phyloP scores from a whole-genome alignment of 2,797 vertebrate genomes.

The Pseudomugil gertrudae region DNA sequence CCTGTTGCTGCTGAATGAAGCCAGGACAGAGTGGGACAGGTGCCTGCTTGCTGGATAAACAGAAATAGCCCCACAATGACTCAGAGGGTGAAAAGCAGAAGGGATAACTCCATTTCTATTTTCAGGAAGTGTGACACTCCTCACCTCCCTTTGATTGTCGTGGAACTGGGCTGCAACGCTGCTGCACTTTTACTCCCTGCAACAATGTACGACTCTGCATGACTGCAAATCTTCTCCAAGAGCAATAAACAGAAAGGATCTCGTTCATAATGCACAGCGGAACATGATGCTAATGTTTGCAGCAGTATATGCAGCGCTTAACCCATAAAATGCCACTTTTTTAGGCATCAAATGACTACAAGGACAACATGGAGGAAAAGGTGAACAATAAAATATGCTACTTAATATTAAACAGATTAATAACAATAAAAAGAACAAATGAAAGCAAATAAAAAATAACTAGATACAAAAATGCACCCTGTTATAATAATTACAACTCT shows the following conservation, averaged over 20 bases:
- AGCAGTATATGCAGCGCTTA: background rate
- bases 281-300: background rate
- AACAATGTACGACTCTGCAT: slow-evolving; percentile 20
- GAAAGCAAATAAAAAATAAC: too few relatives aligned
- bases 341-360: too few relatives aligned
- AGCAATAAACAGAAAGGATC: slow-evolving; percentile 8
- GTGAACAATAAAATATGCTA: too few relatives aligned
- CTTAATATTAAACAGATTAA: too few relatives aligned
- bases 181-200: slow-evolving; percentile 49
- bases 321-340: too few relatives aligned
- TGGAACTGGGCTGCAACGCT: slow-evolving; percentile 25
- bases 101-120: slow-evolving; percentile 73
- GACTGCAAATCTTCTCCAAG: slow-evolving; percentile 28
- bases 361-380: too few relatives aligned
- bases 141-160: slow-evolving; percentile 57
- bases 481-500: background rate
- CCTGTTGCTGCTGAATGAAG: slow-evolving; percentile 14
- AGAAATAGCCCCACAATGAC: slow-evolving; percentile 79
- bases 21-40: slow-evolving; percentile 64
- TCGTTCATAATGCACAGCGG: background rate
- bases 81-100: slow-evolving; percentile 71
- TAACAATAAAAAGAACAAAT: too few relatives aligned
- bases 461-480: too few relatives aligned
- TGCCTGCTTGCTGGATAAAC: slow-evolving; percentile 58
- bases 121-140: slow-evolving; percentile 54